Evolutionary conservation across 1,140 invertebrate species (phyloP), one percentile per base, ranked within the genome.

Genomic region (Aporrectodea caliginosa): DNA sequence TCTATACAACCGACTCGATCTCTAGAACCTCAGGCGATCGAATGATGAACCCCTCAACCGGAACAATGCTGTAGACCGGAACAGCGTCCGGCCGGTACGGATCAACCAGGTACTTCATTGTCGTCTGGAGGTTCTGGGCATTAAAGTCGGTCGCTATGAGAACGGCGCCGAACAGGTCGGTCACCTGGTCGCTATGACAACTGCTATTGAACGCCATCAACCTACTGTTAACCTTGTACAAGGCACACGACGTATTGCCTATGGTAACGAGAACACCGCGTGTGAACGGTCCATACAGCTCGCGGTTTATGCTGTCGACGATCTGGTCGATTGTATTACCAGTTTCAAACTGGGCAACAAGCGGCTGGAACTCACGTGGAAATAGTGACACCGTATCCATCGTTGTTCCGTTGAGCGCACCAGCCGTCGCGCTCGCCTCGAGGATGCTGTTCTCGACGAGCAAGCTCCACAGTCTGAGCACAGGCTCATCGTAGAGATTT

Each of bases 111-210:
- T 73, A 81, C 68, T 81, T 81, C 12, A 81, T 81, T 30, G 69
- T 58, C 31, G 69, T 77, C 76, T 81, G 80, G 12, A 81, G 73
- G 71, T 81, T 81, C 75, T 81, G 80, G n/a, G 80, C 76, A 43
- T 81, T 81, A 58, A 81, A 81, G 43, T 78, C 80, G 2, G 80
- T 70, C 22, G 71, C 43, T 16, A 81, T 69, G 12, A 81, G 33
- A 2, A 81, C 70, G 16, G 80, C 76, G 0, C 80, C 80, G 35
- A 78, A 81, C 27, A 78, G 35, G 35, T 81, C 80, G 16, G 80
- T 78, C 6, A 81, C 72, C 33, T 80, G 79, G 27, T 81, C 80
- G 34, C 71, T 75, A 69, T 81, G 80, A 74, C 77, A 81, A 68
- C 58, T 71, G 6, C 76, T 70, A 76, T 81, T 81, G 77, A 81